Evolutionary conservation across 2,797 vertebrate species (phyloP), one percentile per base, ranked within the genome.

Genomic region (Karalla daura): DNA sequence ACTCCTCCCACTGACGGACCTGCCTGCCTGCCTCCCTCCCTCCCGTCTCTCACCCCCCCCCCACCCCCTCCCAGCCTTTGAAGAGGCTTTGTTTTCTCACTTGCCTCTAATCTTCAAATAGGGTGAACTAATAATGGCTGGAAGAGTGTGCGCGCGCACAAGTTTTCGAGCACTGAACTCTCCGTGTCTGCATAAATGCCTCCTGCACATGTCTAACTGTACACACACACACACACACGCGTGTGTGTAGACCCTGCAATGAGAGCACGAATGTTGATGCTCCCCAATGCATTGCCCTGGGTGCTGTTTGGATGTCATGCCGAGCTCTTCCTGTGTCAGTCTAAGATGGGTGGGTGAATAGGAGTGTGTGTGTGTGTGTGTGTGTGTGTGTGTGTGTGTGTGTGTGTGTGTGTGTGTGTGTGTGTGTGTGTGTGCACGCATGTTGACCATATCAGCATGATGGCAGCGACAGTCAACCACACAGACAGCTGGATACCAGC

Each of bases 401-500:
- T 67, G 68, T 63, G 53, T 18, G 62, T 51, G 33, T 17, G 51
- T 51, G 33, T 58, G 33, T 50, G 13, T 9, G 17, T 23, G 50
- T 52, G 52, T 39, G 51, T 52, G 33, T 59, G 43, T 49, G 56
- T 76, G 66, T 56, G 43, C 39, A 50, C 58, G 70, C 60, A 81
- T 67, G 68, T 63, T n/a, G n/a, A n/a, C n/a, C n/a, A n/a, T n/a
- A 46, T 23, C 73, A 62, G 78, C 25, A 6, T 89, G 86, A 91
- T 58, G 83, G 83, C 86, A 89, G 88, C 83, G 88, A 80, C 78
- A 88, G 80, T 85, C 84, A 87, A 88, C 84, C 80, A 83, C 69
- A 74, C 65, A 86, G 83, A 91, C 86, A 91, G 86, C 84, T 81
- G 76, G 80, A 88, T 84, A 87, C 51, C 73, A 83, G 81, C 70